Conservation (phyloP, 2,113 vertebrate species). For the Tachysurus fulvidraco region DNA sequence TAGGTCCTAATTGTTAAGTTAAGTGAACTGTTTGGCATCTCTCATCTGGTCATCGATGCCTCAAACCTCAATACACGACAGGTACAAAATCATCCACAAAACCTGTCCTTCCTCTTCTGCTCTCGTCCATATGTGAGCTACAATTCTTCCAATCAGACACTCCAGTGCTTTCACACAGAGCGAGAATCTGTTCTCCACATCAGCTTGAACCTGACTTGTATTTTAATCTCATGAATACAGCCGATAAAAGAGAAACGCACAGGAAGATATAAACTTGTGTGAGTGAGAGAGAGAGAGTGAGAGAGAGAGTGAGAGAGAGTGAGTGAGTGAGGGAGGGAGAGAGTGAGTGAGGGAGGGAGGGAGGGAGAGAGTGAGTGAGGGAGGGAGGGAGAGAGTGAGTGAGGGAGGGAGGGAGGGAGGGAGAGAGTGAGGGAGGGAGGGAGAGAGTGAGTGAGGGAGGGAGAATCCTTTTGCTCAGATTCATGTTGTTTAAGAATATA, state of each 20-base stretch:
- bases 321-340: no score
- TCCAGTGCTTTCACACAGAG: neutral
- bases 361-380: no score
- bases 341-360: no score
- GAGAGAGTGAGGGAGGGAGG: no score
- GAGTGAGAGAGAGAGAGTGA: no score
- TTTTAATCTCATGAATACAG: neutral
- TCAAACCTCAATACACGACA: constrained; percentile 81
- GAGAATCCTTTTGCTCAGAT: neutral
- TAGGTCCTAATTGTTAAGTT: constrained; percentile 81
- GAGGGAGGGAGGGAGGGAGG: no score
- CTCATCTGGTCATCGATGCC: constrained; percentile 83
- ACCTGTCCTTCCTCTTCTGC: neutral
- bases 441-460: no score
- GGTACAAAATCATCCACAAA: constrained; percentile 69
- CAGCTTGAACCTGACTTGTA: neutral
- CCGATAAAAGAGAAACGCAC: neutral
- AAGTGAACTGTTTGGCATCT: constrained; percentile 78
- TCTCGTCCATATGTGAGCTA: neutral
- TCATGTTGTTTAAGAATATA: neutral
- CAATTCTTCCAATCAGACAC: neutral
- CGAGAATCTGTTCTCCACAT: neutral
- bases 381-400: no score
- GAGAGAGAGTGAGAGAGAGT: no score
- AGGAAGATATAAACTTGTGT: neutral